Evolutionary conservation across 2,113 vertebrate species (phyloP).

Genomic region (Pimephales promelas): DNA sequence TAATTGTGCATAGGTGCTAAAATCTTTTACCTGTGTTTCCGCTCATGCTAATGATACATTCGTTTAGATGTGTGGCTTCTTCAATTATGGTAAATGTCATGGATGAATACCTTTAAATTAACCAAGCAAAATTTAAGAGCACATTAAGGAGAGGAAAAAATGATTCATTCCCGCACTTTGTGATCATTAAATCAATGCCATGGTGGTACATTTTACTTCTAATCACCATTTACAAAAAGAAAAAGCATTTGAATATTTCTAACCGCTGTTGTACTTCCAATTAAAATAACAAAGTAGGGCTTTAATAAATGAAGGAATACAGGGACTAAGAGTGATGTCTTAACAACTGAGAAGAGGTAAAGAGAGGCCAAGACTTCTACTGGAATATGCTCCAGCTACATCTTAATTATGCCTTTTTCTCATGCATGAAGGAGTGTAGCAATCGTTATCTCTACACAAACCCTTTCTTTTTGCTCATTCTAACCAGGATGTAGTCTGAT

Average conservation of each 20-base stretch:
- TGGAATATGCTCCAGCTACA: conserved; percentile 10
- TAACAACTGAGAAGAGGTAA: conserved; percentile 20
- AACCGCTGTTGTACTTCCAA: not conserved
- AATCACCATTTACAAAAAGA: conserved; percentile 7
- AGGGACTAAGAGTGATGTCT: not conserved
- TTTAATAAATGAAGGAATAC: conserved; percentile 26
- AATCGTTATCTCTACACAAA: conserved; percentile 27
- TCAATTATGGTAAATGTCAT: conserved; percentile 46
- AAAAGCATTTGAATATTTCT: not conserved
- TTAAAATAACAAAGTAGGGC: not conserved
- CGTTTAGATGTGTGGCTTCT: conserved; percentile 32
- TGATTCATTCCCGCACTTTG: conserved; percentile 16
- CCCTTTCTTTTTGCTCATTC: conserved; percentile 16
- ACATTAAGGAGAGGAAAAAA: conserved; percentile 17
- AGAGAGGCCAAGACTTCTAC: conserved; percentile 1
- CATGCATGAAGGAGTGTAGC: conserved; percentile 4
- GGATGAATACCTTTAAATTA: conserved; percentile 46
- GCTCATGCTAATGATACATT: conserved; percentile 29
- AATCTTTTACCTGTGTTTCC: conserved; percentile 23
- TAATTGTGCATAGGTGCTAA: conserved; percentile 36
- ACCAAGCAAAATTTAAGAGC: not conserved
- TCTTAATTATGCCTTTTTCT: conserved; percentile 9
- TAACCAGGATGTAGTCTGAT: conserved; percentile 38
- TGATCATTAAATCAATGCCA: conserved; percentile 44
- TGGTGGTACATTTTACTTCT: conserved; percentile 13